Evolutionary conservation across 2,113 vertebrate species (phyloP).

Genomic region (Cnemophilus loriae): DNA sequence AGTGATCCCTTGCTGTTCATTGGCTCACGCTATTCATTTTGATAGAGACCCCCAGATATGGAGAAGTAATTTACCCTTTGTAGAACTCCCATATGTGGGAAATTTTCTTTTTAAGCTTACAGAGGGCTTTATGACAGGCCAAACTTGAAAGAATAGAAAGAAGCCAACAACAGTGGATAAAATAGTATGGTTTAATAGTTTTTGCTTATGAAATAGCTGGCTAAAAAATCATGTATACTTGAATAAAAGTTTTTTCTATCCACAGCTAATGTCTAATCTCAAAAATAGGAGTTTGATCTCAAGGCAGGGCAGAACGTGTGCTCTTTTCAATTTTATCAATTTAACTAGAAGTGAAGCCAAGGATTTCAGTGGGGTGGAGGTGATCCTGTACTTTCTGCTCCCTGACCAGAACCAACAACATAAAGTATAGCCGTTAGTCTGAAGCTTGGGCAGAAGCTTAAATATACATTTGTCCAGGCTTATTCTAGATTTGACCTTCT

Average conservation of each 20-base stretch:
- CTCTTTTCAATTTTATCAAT: not conserved
- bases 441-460: not conserved
- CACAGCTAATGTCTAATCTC: not conserved
- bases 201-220: not conserved
- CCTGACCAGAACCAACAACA: not conserved
- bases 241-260: not conserved
- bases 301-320: not conserved
- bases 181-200: not conserved
- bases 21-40: not conserved
- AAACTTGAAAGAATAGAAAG: not conserved
- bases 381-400: not conserved
- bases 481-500: not conserved
- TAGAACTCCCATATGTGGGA: not conserved
- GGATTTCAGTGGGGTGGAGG: not conserved
- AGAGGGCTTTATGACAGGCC: not conserved
- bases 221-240: not conserved
- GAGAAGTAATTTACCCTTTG: not conserved
- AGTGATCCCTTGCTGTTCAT: not conserved
- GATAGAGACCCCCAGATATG: not conserved
- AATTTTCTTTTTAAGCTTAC: not conserved
- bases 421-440: not conserved
- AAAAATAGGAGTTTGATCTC: not conserved
- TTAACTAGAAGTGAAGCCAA: not conserved
- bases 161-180: not conserved
- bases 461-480: not conserved